Evolutionary conservation across 1,140 invertebrate species (phyloP).

Genomic region (Micrasema minimum): DNA sequence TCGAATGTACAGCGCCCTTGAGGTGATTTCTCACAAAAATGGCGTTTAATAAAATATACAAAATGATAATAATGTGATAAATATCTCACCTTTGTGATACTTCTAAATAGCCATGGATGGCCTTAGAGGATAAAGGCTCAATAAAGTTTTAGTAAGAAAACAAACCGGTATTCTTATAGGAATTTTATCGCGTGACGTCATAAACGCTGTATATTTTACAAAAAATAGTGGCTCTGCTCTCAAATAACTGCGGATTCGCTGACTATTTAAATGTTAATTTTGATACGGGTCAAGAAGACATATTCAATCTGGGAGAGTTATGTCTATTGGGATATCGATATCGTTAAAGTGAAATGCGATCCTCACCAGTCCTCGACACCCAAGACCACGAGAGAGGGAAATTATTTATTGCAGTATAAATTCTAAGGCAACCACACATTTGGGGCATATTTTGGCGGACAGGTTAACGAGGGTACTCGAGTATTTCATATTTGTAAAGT

Average conservation of each 20-base stretch:
- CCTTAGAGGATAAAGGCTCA: too few relatives aligned
- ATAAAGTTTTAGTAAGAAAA: too few relatives aligned
- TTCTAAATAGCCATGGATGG: too few relatives aligned
- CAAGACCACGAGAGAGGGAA: neutral
- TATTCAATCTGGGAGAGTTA: constrained; percentile 22
- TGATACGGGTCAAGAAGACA: constrained; percentile 24
- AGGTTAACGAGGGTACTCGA: constrained; percentile 17
- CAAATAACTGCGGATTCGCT: neutral
- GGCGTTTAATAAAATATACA: too few relatives aligned
- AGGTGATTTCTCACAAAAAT: too few relatives aligned
- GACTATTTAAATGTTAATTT: constrained; percentile 34
- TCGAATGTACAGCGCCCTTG: too few relatives aligned
- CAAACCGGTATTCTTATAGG: too few relatives aligned
- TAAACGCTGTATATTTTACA: too few relatives aligned
- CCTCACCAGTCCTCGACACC: neutral
- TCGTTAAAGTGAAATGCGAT: constrained; percentile 26
- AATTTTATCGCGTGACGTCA: too few relatives aligned
- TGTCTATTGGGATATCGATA: constrained; percentile 6
- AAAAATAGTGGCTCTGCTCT: too few relatives aligned
- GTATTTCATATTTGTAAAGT: neutral
- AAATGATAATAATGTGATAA: too few relatives aligned
- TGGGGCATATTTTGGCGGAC: constrained; percentile 27
- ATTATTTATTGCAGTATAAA: constrained; percentile 24
- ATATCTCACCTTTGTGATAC: too few relatives aligned
- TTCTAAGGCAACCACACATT: constrained; percentile 2